A percentile compares a stretch with the other conserved stretches of the same genome.
phyloP scores from a whole-genome alignment of 2,113 vertebrate species.

The Crypturellus undulatus region DNA sequence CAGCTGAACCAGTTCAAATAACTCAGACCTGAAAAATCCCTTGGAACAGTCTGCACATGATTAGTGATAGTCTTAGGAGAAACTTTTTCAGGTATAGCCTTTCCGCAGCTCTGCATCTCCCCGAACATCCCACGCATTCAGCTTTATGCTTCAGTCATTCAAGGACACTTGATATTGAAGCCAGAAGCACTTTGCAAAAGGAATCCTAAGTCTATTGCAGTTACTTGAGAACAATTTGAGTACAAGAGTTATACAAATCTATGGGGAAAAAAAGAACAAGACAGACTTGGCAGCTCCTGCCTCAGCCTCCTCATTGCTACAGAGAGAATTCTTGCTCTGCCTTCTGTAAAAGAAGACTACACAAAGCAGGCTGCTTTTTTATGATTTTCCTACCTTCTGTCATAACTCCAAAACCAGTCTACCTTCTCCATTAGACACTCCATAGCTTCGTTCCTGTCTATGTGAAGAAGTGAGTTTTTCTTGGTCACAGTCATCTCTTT shows the following conservation, averaged over 20 bases:
- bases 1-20: neutral
- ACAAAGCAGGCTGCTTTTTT: conserved; percentile 27
- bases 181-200: conserved; percentile 38
- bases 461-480: neutral
- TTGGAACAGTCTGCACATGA: neutral
- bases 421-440: neutral
- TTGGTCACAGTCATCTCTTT: neutral
- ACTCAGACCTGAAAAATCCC: neutral
- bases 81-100: neutral
- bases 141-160: conserved; percentile 15
- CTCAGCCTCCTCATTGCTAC: conserved; percentile 53
- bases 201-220: conserved; percentile 23
- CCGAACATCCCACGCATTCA: conserved; percentile 4
- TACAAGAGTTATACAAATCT: conserved; percentile 63
- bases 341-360: neutral
- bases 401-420: neutral
- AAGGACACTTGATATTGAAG: conserved; percentile 41
- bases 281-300: conserved; percentile 56
- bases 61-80: neutral
- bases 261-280: conserved; percentile 62
- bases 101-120: neutral
- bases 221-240: conserved; percentile 58
- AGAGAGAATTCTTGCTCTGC: conserved; percentile 49
- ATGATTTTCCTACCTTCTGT: neutral
- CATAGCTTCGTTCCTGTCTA: neutral